A percentile compares a stretch with the other conserved stretches of the same genome.
These are phyloP conservation scores for Agraylea sexmaculata DNA, from an alignment of 1,140 invertebrate species.

Conservation along the genomic window DNA sequence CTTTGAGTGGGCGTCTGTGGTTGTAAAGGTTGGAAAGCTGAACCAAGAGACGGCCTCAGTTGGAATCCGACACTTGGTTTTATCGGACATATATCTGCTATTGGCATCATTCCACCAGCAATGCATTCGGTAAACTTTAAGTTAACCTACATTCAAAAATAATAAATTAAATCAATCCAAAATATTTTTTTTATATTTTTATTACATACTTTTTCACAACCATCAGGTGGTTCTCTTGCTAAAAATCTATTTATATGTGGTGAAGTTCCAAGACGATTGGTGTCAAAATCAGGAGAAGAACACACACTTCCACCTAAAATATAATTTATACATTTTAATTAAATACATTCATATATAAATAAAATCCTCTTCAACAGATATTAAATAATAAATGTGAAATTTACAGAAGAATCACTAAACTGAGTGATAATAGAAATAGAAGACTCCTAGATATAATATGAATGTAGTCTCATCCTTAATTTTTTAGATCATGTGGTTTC, in stretches of 20 bases:
- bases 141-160: conserved; percentile 35
- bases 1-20: conserved; percentile 40
- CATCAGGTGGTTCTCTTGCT: conserved; percentile 74
- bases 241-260: conserved; percentile 75
- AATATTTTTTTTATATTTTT: conserved; percentile 3
- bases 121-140: conserved; percentile 53
- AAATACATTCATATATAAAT: not conserved
- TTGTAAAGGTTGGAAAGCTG: conserved; percentile 68
- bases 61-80: conserved; percentile 57
- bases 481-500: no score
- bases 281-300: conserved; percentile 38
- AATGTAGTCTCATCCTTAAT: no score
- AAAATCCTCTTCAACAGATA: not conserved
- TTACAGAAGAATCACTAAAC: not conserved
- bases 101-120: conserved; percentile 12
- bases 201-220: conserved; percentile 62
- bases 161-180: not conserved
- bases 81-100: conserved; percentile 18
- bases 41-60: conserved; percentile 66
- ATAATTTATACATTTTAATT: not conserved
- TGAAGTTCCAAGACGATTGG: conserved; percentile 51
- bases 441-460: no score
- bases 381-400: not conserved
- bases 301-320: conserved; percentile 38
- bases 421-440: no score